A percentile compares a stretch with the other conserved stretches of the same genome.
Evolutionary conservation across 1,140 invertebrate genomes (phyloP).

Genomic region (Pectinophora gossypiella): DNA sequence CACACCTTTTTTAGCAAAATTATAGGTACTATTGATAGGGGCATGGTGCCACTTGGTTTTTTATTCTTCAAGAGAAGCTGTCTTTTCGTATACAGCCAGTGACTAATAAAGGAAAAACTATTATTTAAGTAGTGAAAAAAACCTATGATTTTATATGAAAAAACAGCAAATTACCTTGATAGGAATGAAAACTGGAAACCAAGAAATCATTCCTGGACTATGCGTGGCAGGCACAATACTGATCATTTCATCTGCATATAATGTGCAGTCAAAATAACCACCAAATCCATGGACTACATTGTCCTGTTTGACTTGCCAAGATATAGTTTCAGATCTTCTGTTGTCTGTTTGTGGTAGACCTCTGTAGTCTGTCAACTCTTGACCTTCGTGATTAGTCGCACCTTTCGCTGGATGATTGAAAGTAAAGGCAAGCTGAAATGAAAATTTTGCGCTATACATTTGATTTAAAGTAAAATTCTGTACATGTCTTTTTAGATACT

Average conservation of each 20-base stretch:
- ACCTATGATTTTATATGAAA: too few relatives aligned
- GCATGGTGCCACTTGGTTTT: too few relatives aligned
- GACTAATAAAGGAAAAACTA: too few relatives aligned
- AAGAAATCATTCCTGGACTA: constrained; percentile 94
- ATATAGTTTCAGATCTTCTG: constrained; percentile 81
- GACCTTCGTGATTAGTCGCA: constrained; percentile 40
- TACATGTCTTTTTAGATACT: too few relatives aligned
- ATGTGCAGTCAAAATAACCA: constrained; percentile 94
- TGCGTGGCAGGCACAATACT: constrained; percentile 94
- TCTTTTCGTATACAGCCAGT: too few relatives aligned
- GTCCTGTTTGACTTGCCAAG: constrained; percentile 84
- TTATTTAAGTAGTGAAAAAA: too few relatives aligned
- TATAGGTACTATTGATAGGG: too few relatives aligned
- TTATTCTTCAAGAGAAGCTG: too few relatives aligned
- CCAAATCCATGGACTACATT: constrained; percentile 94
- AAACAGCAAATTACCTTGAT: constrained; percentile 83
- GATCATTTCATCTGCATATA: constrained; percentile 90
- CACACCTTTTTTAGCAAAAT: too few relatives aligned
- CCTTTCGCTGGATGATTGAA: constrained; percentile 87
- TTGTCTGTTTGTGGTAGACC: constrained; percentile 84
- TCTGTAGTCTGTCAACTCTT: constrained; percentile 73
- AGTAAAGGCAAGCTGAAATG: constrained; percentile 84
- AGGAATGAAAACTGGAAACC: constrained; percentile 98
- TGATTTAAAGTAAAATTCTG: background rate
- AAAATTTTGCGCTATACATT: background rate